These are phyloP conservation scores for Astur gentilis DNA, from an alignment of 2,113 vertebrate species.

Conservation along the genomic window DNA sequence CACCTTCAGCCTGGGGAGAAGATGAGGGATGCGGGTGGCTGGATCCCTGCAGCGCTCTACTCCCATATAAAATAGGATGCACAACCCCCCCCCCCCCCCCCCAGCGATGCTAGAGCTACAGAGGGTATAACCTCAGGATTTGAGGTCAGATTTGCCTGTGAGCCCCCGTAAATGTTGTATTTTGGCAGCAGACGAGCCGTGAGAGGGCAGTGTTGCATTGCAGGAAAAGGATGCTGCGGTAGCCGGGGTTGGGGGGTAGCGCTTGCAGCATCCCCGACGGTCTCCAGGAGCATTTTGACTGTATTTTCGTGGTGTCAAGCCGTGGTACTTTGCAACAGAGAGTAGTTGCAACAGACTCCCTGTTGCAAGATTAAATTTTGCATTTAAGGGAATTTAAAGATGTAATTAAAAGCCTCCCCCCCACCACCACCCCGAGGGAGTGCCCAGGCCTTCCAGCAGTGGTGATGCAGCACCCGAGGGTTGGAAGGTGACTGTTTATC, in stretches of 20 bases:
- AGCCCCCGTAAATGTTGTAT: rapidly evolving
- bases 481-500: background rate
- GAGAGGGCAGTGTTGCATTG: constrained; percentile 66
- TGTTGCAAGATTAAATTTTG: background rate
- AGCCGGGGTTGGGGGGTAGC: background rate
- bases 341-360: background rate
- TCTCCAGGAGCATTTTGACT: background rate
- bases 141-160: rapidly evolving
- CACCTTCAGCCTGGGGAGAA: rapidly evolving
- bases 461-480: background rate
- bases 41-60: background rate
- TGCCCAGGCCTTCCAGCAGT: background rate
- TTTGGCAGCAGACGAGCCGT: background rate
- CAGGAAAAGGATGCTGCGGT: background rate
- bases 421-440: background rate
- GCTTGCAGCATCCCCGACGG: background rate
- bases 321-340: background rate
- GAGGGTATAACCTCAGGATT: rapidly evolving
- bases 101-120: rapidly evolving
- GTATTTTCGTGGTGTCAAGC: background rate
- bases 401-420: background rate
- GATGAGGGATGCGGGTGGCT: rapidly evolving
- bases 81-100: rapidly evolving
- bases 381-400: background rate
- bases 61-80: rapidly evolving